A percentile compares a stretch with the other conserved stretches of the same genome.
Evolutionary conservation across 1,140 invertebrate species (phyloP).

Genomic region (Chlorops oryzae): DNA sequence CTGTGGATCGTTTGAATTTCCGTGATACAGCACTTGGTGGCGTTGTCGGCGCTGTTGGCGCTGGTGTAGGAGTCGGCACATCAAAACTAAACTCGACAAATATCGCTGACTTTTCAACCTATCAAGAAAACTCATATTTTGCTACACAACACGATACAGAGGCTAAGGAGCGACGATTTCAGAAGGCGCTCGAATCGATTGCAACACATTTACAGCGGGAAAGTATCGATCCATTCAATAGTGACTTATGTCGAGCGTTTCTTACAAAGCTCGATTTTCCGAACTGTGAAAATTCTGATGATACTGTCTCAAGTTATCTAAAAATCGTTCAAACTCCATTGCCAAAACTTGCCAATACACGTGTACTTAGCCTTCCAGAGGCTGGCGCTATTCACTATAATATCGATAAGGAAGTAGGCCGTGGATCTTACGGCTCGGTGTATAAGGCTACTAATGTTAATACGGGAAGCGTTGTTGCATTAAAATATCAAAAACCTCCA

Average conservation of each 20-base stretch:
- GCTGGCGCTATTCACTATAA: constrained; percentile 54
- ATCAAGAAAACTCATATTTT: constrained; percentile 46
- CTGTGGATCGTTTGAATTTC: constrained; percentile 37
- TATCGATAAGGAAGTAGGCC: constrained; percentile 68
- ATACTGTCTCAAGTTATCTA: constrained; percentile 34
- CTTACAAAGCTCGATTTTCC: constrained; percentile 55
- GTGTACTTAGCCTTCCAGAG: constrained; percentile 52
- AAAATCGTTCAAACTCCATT: constrained; percentile 41
- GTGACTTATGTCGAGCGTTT: constrained; percentile 53
- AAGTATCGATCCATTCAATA: constrained; percentile 55
- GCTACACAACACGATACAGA: constrained; percentile 43
- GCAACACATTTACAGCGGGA: constrained; percentile 36
- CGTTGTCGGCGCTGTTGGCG: constrained; percentile 1
- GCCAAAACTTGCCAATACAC: constrained; percentile 50
- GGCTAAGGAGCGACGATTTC: constrained; percentile 35
- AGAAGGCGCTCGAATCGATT: constrained; percentile 41
- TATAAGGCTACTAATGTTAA: constrained; percentile 52
- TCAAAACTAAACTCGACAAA: constrained; percentile 7
- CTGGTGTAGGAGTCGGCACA: neutral
- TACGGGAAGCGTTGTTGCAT: constrained; percentile 58
- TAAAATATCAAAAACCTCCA: constrained; percentile 72
- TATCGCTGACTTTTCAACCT: constrained; percentile 38
- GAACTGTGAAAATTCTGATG: constrained; percentile 22
- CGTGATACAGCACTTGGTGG: constrained; percentile 25
- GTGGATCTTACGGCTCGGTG: constrained; percentile 69